These are phyloP conservation scores for Astyanax mexicanus DNA, from an alignment of 2,797 vertebrate genomes.

Conservation along the genomic window DNA sequence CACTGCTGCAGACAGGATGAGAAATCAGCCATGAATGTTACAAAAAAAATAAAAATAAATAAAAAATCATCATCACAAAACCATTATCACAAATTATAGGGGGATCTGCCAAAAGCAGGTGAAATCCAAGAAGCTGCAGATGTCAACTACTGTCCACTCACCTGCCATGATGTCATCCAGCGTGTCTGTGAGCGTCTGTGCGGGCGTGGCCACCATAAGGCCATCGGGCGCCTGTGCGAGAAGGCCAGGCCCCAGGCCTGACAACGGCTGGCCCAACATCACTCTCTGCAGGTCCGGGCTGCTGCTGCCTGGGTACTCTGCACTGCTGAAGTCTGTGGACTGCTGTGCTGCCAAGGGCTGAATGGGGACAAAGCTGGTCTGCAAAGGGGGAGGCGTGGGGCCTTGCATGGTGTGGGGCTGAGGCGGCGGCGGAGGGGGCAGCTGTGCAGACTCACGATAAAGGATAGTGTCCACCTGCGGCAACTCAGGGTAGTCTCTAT, in stretches of 20 bases:
- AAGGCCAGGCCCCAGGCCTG: conserved; percentile 83
- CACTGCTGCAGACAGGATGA: conserved; percentile 82
- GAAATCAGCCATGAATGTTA: not conserved
- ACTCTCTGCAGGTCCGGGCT: conserved; percentile 94
- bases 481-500: conserved; percentile 86
- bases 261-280: conserved; percentile 90
- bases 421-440: conserved; percentile 78
- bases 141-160: conserved; percentile 55
- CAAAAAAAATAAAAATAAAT: not conserved
- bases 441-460: conserved; percentile 84
- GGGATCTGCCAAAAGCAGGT: no score
- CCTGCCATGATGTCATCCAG: conserved; percentile 99
- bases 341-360: conserved; percentile 87
- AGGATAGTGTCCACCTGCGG: conserved; percentile 92
- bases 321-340: conserved; percentile 88
- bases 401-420: conserved; percentile 73
- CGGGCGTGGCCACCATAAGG: conserved; percentile 98
- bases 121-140: not conserved
- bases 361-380: conserved; percentile 90
- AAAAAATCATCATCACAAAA: no score
- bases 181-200: conserved; percentile 99
- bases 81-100: no score
- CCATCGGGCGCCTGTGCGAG: conserved; percentile 92
- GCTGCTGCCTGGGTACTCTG: conserved; percentile 88
- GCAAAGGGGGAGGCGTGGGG: conserved; percentile 80